Conservation (phyloP, 2,888 invertebrate species). For the Caenorhabditis sp. region DNA sequence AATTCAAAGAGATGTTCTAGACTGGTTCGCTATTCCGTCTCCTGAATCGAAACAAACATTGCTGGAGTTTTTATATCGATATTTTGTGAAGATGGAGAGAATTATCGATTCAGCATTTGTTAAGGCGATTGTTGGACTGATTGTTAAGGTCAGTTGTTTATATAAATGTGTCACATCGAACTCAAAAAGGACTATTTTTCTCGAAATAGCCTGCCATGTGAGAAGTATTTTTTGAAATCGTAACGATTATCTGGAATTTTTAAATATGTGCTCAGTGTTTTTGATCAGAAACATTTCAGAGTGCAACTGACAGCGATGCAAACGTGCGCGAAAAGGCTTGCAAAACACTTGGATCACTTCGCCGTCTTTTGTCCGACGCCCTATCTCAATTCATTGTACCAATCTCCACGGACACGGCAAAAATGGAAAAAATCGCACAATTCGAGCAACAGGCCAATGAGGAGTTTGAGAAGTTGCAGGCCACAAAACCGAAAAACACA, state of each 20-base stretch:
- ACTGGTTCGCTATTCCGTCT: slow-evolving; percentile 36
- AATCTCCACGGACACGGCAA: slow-evolving; percentile 33
- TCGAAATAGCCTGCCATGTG: no score
- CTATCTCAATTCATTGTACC: slow-evolving; percentile 19
- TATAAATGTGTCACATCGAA: no score
- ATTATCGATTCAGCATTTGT: slow-evolving; percentile 23
- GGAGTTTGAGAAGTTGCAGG: slow-evolving; percentile 12
- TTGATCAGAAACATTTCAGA: no score
- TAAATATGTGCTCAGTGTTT: no score
- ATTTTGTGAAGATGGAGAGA: slow-evolving; percentile 14
- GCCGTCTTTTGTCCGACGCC: slow-evolving; percentile 37
- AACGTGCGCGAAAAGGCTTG: slow-evolving; percentile 46
- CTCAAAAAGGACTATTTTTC: no score
- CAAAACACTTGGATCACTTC: slow-evolving; percentile 39
- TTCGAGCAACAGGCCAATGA: slow-evolving; percentile 29
- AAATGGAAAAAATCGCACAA: slow-evolving; percentile 45
- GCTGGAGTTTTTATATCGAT: slow-evolving; percentile 17
- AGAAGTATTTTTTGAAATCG: no score
- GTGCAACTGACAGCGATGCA: slow-evolving; percentile 42
- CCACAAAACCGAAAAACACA: background rate
- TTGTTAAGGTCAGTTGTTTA: slow-evolving; percentile 11
- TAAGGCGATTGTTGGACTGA: slow-evolving; percentile 20
- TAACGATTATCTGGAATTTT: no score
- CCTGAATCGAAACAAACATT: slow-evolving; percentile 38
- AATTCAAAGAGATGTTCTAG: slow-evolving; percentile 34